These are phyloP conservation scores for Bembecia ichneumoniformis DNA, from an alignment of 2,888 invertebrate genomes.

Conservation along the genomic window DNA sequence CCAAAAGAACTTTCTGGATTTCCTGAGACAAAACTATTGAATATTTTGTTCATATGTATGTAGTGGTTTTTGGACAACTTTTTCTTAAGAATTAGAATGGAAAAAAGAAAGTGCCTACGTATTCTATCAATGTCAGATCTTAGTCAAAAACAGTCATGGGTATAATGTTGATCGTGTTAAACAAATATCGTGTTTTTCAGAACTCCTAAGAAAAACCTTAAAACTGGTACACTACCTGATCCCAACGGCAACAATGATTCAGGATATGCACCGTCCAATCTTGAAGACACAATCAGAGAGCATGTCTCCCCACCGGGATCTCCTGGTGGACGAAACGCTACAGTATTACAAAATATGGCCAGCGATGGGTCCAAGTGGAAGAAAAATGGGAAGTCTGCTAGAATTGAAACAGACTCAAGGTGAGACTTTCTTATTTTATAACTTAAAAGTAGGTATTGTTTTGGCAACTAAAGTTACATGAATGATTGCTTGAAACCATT, in stretches of 20 bases:
- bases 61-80: no score
- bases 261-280: constrained; percentile 81
- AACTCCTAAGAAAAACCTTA: constrained; percentile 39
- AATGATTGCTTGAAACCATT: no score
- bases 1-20: no score
- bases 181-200: constrained; percentile 15
- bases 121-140: no score
- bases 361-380: constrained; percentile 44
- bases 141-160: no score
- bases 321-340: constrained; percentile 59
- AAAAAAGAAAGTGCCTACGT: no score
- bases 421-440: constrained; percentile 11
- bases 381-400: constrained; percentile 53
- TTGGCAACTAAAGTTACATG: no score
- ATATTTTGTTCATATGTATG: no score
- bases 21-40: no score
- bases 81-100: no score
- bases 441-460: neutral
- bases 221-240: constrained; percentile 69
- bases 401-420: constrained; percentile 48
- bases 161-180: no score
- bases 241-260: constrained; percentile 89
- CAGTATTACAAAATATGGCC: constrained; percentile 48
- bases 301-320: constrained; percentile 53
- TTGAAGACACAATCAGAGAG: constrained; percentile 69